Evolutionary conservation across 2,888 invertebrate genomes (phyloP), one percentile per base, ranked within the genome.

Genomic region (Athrips mouffetella): DNA sequence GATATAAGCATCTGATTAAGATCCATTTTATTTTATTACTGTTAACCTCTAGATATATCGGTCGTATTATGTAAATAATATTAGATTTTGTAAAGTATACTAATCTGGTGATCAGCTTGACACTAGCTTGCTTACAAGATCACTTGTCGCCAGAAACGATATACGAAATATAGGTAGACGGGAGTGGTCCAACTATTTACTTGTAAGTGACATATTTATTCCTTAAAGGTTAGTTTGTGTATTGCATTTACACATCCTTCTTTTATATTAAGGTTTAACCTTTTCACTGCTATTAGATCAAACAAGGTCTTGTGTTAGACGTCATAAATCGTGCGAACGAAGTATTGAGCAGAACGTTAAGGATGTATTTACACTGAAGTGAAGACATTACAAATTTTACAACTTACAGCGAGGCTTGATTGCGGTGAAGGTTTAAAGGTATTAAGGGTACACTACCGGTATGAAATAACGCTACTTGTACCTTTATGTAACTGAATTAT

Each of bases 1-100:
- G 81, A 84, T 83, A 82, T 78, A 76, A 64, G 63, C 81, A 79
- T 80, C 76, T 80, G 75, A 76, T 70, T 80, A 79, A 77, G 77
- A 76, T 73, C 70, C 75, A 70, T 73, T 76, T 79, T 73, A 78
- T 76, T 80, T 80, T 80, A 77, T 72, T 74, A 75, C 70, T 70
- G 70, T 65, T 74, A 76, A 74, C 70, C 58, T 68, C 62, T 82
- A 80, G 76, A 71, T 78, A 69, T 73, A 79, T 73, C 63, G 60
- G 71, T 70, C 71, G 63, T 78, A 73, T 73, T 72, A 72, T 83
- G 82, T 82, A 83, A 74, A 83, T 82, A 81, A 73, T 73, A 73
- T 70, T 76, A 73, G 72, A 72, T 76, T 74, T 79, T 77, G 70
- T 81, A 78, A 73, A 67, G 65, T 71, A 73, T 59, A 65, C 60